Evolutionary conservation across 2,797 vertebrate genomes (phyloP), one percentile per base, ranked within the genome.

Genomic region (Lepus oiostolus): DNA sequence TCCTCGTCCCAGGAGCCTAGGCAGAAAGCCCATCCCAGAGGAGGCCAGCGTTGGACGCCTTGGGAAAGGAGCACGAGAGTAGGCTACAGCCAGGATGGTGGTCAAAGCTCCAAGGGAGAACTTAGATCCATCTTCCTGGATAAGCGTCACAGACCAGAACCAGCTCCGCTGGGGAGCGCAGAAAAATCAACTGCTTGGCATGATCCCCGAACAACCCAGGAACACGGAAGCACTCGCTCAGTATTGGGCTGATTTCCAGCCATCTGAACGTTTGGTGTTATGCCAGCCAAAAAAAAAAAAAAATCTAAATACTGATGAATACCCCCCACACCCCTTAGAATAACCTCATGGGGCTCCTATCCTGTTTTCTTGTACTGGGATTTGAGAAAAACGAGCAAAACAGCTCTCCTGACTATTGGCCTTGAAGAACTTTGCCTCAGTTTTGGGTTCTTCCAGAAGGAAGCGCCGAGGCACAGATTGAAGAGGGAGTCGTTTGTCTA

Each of bases 361-460:
- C 58, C 58, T 62, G 26, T 88, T 91, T 89, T 93, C 58, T 50
- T 87, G 14, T 65, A 82, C 83, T 89, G 81, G 26, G 22, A 26
- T 50, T 96, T 72, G 74, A 74, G 62, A 83, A 85, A 92, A 93
- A 86, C 1, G 14, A 70, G 65, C 74, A 81, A 84, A 71, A 88
- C 58, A 30, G 70, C 26, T 93, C 42, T 95, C 32, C 65, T 52
- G 79, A 63, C 22, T 72, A 10, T 47, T 47, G 81, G 62, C 75
- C 42, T 93, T 54, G 1, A 35, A 92, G 54, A 90, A 28, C 54
- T 50, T 47, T 80, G 63, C 32, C 32, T 81, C 68, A 80, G 52
- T 83, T 91, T 47, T 80, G 67, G 42, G 63, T 85, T 89, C 87
- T 63, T 93, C 60, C 32, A 94, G 63, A 92, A 77, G 68, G 88